Evolutionary conservation across 1,140 invertebrate species (phyloP).

Genomic region (Bombus balteatus): DNA sequence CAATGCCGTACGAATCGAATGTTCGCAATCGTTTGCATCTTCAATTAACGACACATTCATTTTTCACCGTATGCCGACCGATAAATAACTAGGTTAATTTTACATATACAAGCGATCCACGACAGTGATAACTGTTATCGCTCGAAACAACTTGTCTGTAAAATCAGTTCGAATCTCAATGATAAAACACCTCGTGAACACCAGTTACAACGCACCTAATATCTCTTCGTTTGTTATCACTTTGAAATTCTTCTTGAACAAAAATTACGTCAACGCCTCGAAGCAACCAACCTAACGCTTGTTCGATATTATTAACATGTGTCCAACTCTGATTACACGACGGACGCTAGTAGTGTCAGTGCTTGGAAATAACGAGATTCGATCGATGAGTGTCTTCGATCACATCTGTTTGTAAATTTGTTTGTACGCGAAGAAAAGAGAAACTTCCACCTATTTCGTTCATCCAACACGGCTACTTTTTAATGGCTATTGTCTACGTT

Average conservation of each 20-base stretch:
- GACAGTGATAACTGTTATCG: conserved; percentile 16
- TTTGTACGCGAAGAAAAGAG: background rate
- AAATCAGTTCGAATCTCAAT: background rate
- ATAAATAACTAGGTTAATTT: conserved; percentile 16
- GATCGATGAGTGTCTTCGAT: conserved; percentile 13
- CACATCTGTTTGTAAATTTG: background rate
- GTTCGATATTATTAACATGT: background rate
- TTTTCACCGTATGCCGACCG: background rate
- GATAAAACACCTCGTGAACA: background rate
- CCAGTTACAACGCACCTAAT: background rate
- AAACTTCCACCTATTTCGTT: background rate
- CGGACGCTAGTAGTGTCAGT: background rate
- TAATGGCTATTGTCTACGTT: background rate
- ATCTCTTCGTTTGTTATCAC: background rate
- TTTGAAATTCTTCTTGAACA: background rate
- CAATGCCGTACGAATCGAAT: background rate
- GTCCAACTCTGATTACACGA: background rate
- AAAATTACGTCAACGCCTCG: background rate
- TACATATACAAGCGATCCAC: background rate
- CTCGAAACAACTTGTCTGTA: conserved; percentile 1
- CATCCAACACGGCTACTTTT: background rate
- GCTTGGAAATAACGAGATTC: conserved; percentile 4
- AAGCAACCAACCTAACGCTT: background rate
- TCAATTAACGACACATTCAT: conserved; percentile 11
- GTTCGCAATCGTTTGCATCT: conserved; percentile 26